Percentiles rank a stretch among this genome's conserved stretches.
Conservation (phyloP, 2,113 vertebrate species). For the Oenanthe melanoleuca region DNA sequence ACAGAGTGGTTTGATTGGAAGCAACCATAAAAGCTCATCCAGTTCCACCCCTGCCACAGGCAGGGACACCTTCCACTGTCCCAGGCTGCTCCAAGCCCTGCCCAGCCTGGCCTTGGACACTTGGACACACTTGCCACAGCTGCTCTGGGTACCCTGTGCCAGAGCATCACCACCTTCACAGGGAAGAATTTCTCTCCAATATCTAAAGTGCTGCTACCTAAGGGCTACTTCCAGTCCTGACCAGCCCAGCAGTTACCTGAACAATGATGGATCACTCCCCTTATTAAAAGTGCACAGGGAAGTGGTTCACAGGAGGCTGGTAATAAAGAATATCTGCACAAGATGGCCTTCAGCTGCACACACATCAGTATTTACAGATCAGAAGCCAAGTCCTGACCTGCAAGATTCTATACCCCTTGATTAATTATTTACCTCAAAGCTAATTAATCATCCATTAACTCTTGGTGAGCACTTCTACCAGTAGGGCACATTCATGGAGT, state of each 20-base stretch:
- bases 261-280: not conserved
- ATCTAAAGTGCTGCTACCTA: not conserved
- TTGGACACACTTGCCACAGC: no score
- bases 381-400: slow-evolving; percentile 6
- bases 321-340: not conserved
- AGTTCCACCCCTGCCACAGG: not conserved
- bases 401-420: not conserved
- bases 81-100: rapidly evolving
- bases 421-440: slow-evolving; percentile 48
- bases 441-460: slow-evolving; percentile 57
- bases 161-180: not conserved
- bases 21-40: not conserved
- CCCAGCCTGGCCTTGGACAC: not conserved
- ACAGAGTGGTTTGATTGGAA: not conserved
- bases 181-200: not conserved
- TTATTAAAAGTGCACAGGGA: not conserved
- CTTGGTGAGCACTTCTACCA: not conserved
- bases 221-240: not conserved
- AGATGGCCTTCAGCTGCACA: not conserved
- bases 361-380: slow-evolving; percentile 31
- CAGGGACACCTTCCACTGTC: not conserved
- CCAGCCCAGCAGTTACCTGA: not conserved
- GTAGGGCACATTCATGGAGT: not conserved
- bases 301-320: not conserved
- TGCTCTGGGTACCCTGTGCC: not conserved